Conservation (phyloP, 1,140 invertebrate species). For the Polyergus mexicanus region DNA sequence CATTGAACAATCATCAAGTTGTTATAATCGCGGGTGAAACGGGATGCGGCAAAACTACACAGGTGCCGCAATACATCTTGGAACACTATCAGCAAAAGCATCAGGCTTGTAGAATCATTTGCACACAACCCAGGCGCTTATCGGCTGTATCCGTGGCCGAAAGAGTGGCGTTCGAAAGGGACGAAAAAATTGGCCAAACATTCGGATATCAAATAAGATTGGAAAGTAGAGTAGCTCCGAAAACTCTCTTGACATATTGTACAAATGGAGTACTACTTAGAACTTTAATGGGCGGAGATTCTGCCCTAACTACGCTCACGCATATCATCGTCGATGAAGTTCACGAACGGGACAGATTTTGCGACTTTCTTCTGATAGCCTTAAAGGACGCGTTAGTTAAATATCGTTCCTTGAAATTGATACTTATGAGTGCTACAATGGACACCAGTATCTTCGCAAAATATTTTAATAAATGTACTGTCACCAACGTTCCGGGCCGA, state of each 20-base stretch:
- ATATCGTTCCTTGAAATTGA: constrained; percentile 91
- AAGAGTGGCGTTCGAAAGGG: constrained; percentile 94
- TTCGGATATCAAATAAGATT: constrained; percentile 98
- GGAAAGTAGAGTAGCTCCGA: constrained; percentile 92
- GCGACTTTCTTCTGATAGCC: constrained; percentile 96
- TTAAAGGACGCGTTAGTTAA: constrained; percentile 92
- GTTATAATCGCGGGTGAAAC: constrained; percentile 93
- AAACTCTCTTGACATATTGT: constrained; percentile 95
- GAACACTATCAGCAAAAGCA: constrained; percentile 90
- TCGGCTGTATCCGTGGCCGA: constrained; percentile 95
- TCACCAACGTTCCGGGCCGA: constrained; percentile 93
- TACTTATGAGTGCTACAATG: constrained; percentile 98
- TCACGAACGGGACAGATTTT: constrained; percentile 97
- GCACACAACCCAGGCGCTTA: constrained; percentile 96
- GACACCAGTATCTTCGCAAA: constrained; percentile 93
- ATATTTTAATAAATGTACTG: constrained; percentile 93
- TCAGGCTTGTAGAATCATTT: constrained; percentile 94
- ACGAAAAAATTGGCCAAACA: constrained; percentile 94
- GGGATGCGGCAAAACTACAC: constrained; percentile 96
- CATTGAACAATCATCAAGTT: constrained; percentile 87
- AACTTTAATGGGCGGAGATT: constrained; percentile 93
- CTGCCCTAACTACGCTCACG: constrained; percentile 90
- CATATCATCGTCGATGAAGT: constrained; percentile 98
- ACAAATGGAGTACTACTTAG: constrained; percentile 96
- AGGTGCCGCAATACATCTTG: constrained; percentile 96